Evolutionary conservation across 2,113 vertebrate genomes (phyloP).

Genomic region (Dicentrarchus labrax): DNA sequence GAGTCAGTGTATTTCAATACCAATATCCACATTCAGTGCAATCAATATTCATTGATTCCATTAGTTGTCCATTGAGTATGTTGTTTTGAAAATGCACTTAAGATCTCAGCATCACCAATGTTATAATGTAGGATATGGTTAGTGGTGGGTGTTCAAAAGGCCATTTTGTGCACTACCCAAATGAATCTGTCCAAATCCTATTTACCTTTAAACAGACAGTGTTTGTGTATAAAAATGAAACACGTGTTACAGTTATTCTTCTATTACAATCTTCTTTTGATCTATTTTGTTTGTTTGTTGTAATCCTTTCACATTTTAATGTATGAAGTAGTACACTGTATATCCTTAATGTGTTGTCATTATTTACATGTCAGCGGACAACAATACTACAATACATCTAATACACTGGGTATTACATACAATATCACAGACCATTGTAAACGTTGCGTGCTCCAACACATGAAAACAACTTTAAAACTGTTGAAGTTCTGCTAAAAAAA

Average conservation of each 20-base stretch:
- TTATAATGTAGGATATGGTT: background rate
- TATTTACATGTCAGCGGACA: background rate
- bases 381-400: background rate
- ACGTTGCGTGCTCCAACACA: no score
- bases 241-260: background rate
- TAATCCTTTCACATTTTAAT: background rate
- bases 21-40: background rate
- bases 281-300: background rate
- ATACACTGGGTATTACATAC: background rate
- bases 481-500: background rate
- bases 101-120: background rate
- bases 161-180: background rate
- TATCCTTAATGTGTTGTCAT: background rate
- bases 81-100: background rate
- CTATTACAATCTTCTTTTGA: no score
- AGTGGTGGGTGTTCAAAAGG: background rate
- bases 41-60: slow-evolving; percentile 1
- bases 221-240: background rate
- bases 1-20: background rate
- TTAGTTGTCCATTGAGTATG: background rate
- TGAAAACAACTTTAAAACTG: background rate
- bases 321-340: background rate
- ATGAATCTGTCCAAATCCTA: background rate
- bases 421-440: background rate
- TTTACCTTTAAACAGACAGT: background rate